Conservation (phyloP, 2,113 vertebrate species). For the Trematomus loennbergii region DNA sequence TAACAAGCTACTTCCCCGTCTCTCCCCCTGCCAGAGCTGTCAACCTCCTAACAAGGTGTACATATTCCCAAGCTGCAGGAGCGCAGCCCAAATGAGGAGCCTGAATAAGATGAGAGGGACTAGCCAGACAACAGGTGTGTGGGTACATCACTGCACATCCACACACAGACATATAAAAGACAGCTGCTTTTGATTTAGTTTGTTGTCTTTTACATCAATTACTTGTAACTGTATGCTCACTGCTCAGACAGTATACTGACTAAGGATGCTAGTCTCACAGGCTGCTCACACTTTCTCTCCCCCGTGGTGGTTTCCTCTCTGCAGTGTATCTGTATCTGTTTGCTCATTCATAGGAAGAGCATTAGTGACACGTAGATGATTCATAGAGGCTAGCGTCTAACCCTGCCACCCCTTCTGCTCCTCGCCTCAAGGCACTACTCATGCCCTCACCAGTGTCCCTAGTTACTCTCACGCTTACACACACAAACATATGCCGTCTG, state of each 20-base stretch:
- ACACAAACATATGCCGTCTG: constrained; percentile 58
- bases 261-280: constrained; percentile 66
- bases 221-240: constrained; percentile 55
- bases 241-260: constrained; percentile 57
- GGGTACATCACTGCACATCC: constrained; percentile 49
- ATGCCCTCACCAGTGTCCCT: constrained; percentile 54
- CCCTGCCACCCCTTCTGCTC: constrained; percentile 58
- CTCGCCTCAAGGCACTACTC: constrained; percentile 64
- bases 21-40: constrained; percentile 69
- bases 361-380: constrained; percentile 74
- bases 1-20: constrained; percentile 66
- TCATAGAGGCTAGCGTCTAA: constrained; percentile 66
- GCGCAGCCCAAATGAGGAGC: constrained; percentile 67
- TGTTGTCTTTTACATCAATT: constrained; percentile 58
- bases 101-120: constrained; percentile 63
- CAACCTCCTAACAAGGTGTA: constrained; percentile 71
- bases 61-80: constrained; percentile 68
- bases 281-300: constrained; percentile 59
- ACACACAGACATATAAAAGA: constrained; percentile 55
- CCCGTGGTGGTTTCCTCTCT: constrained; percentile 56
- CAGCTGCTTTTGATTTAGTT: constrained; percentile 64
- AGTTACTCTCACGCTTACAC: constrained; percentile 47
- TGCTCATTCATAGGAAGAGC: constrained; percentile 75
- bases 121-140: constrained; percentile 64
- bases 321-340: constrained; percentile 69